Percentiles rank a stretch among this genome's conserved stretches.
Conservation (phyloP, 2,113 vertebrate genomes). For the Neotoma lepida region DNA sequence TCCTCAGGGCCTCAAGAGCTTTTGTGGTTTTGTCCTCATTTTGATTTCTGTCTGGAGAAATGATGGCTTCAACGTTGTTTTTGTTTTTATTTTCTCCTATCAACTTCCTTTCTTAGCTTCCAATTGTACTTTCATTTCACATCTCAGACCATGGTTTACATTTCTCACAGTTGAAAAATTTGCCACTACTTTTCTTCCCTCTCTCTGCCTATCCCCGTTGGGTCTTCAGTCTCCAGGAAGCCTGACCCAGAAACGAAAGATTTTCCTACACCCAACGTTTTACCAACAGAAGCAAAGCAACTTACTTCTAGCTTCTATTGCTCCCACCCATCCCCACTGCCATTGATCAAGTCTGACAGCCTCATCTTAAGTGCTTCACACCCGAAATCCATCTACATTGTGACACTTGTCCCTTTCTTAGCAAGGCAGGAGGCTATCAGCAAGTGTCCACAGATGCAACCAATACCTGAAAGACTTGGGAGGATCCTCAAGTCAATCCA, state of each 20-base stretch:
- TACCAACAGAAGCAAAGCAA: background rate
- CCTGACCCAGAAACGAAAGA: background rate
- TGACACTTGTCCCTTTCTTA: background rate
- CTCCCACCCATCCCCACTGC: background rate
- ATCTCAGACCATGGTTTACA: accelerated
- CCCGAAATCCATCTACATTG: too few species aligned
- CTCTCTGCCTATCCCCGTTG: background rate
- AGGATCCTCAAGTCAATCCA: background rate
- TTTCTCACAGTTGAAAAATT: background rate
- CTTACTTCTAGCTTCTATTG: accelerated
- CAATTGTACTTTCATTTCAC: background rate
- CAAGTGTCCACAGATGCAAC: background rate
- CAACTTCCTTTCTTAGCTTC: background rate
- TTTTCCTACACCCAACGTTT: accelerated
- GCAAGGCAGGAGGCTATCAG: background rate
- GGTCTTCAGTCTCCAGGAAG: background rate
- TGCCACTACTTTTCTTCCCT: background rate
- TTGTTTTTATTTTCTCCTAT: background rate
- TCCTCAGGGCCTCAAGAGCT: background rate
- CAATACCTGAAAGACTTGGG: background rate
- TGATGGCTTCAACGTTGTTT: accelerated
- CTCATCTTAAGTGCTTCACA: too few species aligned
- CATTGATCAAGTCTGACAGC: background rate
- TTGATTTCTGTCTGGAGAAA: background rate
- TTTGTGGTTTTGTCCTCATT: background rate